Base-by-base conservation (phyloP, 2,113 vertebrate species). In the Pogonocichla stellata region DNA sequence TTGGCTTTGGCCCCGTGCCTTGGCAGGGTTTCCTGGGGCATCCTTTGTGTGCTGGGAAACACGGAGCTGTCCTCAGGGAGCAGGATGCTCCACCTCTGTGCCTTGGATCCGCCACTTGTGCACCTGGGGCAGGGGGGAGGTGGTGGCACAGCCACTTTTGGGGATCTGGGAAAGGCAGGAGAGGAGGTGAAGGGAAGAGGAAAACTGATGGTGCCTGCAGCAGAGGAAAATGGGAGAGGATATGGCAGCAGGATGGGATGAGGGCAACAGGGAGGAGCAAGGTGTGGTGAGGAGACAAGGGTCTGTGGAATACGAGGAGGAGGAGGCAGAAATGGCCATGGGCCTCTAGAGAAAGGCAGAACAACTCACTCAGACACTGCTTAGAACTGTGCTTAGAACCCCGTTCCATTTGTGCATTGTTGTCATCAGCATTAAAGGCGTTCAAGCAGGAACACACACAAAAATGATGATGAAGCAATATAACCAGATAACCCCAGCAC, bases 31-130 rank as follows among this genome's bases (percentile, higher is more conserved):
- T 72, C n/a, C 10, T 31, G 25, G 12, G 22, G 25, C 8, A 5
- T 62, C 31, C 12, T n/a, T 24, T 19, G 38, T 58, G 38, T 54
- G 50, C 81, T 7, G 18, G 28, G 61, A 14, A 64, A 5, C 2
- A 0, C 0, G 4, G 20, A n/a, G 19, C 1, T 1, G 7, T 65
- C 34, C 8, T 2, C 29, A 60, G 65, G 28, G 42, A 58, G 43
- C 16, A 20, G 18, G 4, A 24, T 12, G 6, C 26, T 70, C 56
- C 5, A 0, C 42, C 1, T 2, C 25, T 1, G 11, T 20, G 17
- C 31, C 8, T 72, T 25, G 40, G 26, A 9, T 78, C 40, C 47
- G 56, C 24, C 15, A 3, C 22, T 56, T 0, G 0, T 1, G 14
- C 29, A 42, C 58, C n/a, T 51, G 19, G 34, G 7, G 9, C 5